Evolutionary conservation across 2,113 vertebrate species (phyloP), one percentile per base, ranked within the genome.

Genomic region (Calidris pygmaea): DNA sequence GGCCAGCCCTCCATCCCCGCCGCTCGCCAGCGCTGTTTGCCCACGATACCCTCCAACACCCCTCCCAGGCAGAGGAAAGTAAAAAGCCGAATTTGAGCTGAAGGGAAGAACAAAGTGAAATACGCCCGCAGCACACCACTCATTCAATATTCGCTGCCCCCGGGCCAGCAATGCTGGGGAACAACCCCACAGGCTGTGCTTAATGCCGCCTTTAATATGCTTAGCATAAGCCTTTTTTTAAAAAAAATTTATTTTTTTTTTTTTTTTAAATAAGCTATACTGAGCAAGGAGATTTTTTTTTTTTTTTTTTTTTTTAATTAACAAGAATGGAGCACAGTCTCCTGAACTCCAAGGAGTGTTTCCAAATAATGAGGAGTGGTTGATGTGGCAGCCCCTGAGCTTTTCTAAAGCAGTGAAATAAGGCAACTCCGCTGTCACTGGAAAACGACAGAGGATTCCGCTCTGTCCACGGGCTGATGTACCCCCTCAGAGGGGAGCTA

Each of bases 51-150:
- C 87, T 94, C 89, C 95, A 96, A 53, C 87, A 39, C 6, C 0
- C 4, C 93, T 89, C 60, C 65, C 34, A 58, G 93, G 89, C 84
- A 82, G 21, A 60, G 56, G 48, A 72, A 94, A 92, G 50, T 26
- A 55, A 58, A 55, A 92, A 84, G 71, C 2, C n/a, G 74, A 53
- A 79, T 73, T 87, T 18, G 30, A 56, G 52, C 73, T 89, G 72
- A 92, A 89, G 65, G 86, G 47, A 81, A 74, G 72, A 93, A 95
- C 55, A 74, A 92, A 90, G 76, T 14, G 80, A 59, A 80, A 53
- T 26, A 45, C 0, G 45, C 95, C 94, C 91, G 72, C 63, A 96
- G 94, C 83, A 71, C 83, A 79, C 27, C n/a, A 74, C 59, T 95
- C 65, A 30, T 23, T 70, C 89, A 37, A 8, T 58, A 83, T 63